phyloP scores from a whole-genome alignment of 53 echinoderm and acorn worm species.

The Paracentrotus lividus region DNA sequence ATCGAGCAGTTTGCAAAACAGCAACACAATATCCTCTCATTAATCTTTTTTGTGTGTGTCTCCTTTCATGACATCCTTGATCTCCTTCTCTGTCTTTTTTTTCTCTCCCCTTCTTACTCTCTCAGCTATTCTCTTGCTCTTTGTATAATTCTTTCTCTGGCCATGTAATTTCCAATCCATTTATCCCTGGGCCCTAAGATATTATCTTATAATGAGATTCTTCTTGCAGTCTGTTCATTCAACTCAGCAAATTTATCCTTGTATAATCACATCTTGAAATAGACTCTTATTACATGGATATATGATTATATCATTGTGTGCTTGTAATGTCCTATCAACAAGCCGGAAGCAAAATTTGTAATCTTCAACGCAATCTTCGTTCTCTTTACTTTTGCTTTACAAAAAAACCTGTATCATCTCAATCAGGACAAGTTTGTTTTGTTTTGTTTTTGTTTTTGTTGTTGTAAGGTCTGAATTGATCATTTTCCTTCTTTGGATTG shows the following conservation, averaged over 20 bases:
- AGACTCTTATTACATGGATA: not conserved
- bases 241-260: not conserved
- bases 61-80: too few species aligned
- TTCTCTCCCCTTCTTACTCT: not conserved
- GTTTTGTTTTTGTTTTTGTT: not conserved
- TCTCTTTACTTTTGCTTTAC: not conserved
- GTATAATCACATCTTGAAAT: not conserved
- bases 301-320: not conserved
- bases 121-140: not conserved
- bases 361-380: not conserved
- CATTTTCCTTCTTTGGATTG: too few species aligned
- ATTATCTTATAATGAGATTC: conserved; percentile 25
- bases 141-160: not conserved
- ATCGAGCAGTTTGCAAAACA: too few species aligned
- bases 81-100: not conserved
- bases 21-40: too few species aligned
- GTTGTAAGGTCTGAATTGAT: too few species aligned
- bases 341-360: not conserved
- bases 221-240: not conserved
- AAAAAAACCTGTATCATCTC: too few species aligned
- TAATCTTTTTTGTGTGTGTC: too few species aligned
- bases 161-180: conserved; percentile 28
- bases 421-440: too few species aligned
- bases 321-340: not conserved
- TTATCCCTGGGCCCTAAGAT: not conserved